Base-by-base conservation (phyloP, 2,113 vertebrate species). In the Lamprotornis superbus region DNA sequence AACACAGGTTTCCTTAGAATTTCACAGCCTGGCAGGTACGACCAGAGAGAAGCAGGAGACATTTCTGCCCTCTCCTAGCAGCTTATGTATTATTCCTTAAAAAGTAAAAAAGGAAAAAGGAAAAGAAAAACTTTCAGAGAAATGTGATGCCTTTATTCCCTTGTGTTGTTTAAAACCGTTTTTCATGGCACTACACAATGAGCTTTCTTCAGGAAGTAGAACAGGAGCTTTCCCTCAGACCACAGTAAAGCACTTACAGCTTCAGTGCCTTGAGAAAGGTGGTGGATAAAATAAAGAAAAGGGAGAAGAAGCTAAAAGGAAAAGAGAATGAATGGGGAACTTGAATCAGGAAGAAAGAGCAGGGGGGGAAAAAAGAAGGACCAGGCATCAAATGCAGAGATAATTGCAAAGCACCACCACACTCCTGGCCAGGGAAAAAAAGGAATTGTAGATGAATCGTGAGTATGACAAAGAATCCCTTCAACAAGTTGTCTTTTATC, bases 401-500 rank as follows among this genome's bases (percentile, higher is more conserved):
- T 95, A 95, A 95, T 93, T 95, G 89, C 89, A 90, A 94, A 96
- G 95, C 70, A 56, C 57, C 60, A 77, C 64, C 93, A 89, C 57
- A 46, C 64, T 95, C 64, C 67, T 82, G 87, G 79, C 76, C 7
- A 2, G 84, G 82, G 67, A 17, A 82, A 61, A 83, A 91, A 93
- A 71, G 60, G 83, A 83, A 96, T 69, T 44, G 80, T 18, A 84
- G 92, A 84, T 96, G 84, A 92, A 94, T 82, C 56, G 8, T 79
- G 75, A 94, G 80, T 14, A 75, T 95, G 90, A 95, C 69, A 96
- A 95, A 95, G 86, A 80, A 93, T 77, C 89, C 90, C 87, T 96
- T 96, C 95, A 96, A 95, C 70, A 94, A 83, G 93, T 95, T 87
- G 93, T 60, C 93, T 93, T 96, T 94, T 87, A 95, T 93, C 93